phyloP scores from a whole-genome alignment of 2,888 invertebrate species.

The Oxycera nigricornis region DNA sequence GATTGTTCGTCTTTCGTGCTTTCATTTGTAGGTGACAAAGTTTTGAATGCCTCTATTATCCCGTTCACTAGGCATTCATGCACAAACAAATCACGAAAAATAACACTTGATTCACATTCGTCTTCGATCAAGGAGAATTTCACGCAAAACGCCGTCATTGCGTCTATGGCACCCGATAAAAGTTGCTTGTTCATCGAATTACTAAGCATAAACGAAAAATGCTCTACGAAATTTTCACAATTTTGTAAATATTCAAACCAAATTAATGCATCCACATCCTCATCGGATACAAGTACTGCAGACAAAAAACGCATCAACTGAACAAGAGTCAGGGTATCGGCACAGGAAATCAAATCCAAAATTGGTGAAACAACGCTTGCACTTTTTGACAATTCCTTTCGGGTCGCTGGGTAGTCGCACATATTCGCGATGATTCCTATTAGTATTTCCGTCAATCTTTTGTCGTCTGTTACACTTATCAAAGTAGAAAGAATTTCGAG shows the following conservation, averaged over 20 bases:
- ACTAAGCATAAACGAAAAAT: constrained; percentile 74
- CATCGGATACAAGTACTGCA: constrained; percentile 64
- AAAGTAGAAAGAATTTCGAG: constrained; percentile 65
- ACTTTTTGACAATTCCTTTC: constrained; percentile 66
- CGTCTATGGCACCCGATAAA: constrained; percentile 67
- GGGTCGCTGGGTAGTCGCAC: constrained; percentile 72
- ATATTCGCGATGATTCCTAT: constrained; percentile 86
- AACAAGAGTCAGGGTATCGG: constrained; percentile 75
- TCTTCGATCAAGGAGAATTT: constrained; percentile 58
- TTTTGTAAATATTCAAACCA: constrained; percentile 64
- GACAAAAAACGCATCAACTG: constrained; percentile 75
- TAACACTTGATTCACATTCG: constrained; percentile 50
- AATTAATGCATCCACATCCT: constrained; percentile 60
- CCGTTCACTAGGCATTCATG: constrained; percentile 55
- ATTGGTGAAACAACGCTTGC: constrained; percentile 67
- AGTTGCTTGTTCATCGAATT: constrained; percentile 75
- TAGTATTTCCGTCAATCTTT: constrained; percentile 78
- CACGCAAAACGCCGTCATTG: constrained; percentile 66
- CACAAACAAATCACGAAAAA: constrained; percentile 56
- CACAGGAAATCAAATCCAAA: constrained; percentile 66
- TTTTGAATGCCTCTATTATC: constrained; percentile 58
- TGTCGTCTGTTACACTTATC: constrained; percentile 68
- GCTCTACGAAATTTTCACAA: constrained; percentile 64
- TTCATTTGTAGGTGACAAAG: constrained; percentile 50
- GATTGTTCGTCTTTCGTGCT: constrained; percentile 48